phyloP scores from a whole-genome alignment of 2,797 vertebrate genomes.

The Liparis tanakae region DNA sequence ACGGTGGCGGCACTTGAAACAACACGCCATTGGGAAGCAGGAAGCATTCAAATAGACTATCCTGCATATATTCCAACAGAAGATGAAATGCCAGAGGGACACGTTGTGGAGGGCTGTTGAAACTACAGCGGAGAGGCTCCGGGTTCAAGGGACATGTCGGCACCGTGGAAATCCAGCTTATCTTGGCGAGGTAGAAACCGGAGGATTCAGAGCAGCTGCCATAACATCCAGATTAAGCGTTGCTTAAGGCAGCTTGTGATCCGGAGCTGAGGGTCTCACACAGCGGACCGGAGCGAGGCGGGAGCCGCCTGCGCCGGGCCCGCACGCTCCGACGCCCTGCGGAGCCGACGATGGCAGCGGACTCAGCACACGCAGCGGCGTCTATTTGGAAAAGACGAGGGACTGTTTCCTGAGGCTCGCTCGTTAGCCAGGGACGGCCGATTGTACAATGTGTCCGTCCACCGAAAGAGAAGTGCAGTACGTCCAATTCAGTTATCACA shows the following conservation, averaged over 20 bases:
- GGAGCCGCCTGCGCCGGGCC: conserved; percentile 66
- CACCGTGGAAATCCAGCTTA: conserved; percentile 65
- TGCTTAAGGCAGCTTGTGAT: conserved; percentile 57
- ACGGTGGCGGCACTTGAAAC: conserved; percentile 75
- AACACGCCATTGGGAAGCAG: conserved; percentile 79
- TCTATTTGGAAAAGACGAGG: conserved; percentile 49
- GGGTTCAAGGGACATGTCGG: conserved; percentile 48
- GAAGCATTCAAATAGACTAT: conserved; percentile 48
- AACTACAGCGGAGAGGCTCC: conserved; percentile 48
- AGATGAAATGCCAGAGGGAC: conserved; percentile 33
- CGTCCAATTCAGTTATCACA: conserved; percentile 30
- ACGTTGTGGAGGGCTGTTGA: conserved; percentile 28
- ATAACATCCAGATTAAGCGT: conserved; percentile 68
- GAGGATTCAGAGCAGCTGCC: conserved; percentile 64
- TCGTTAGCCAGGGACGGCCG: conserved; percentile 8
- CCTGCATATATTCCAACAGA: conserved; percentile 36
- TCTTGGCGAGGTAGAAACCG: conserved; percentile 52
- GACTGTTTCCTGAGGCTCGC: conserved; percentile 35
- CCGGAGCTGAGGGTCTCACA: conserved; percentile 61
- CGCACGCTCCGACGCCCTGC: conserved; percentile 63
- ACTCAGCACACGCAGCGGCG: conserved; percentile 53
- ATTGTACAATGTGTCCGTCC: conserved; percentile 26
- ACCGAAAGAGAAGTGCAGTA: conserved; percentile 4
- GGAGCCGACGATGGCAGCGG: conserved; percentile 54
- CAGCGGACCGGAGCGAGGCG: conserved; percentile 69